Conservation (phyloP, 2,888 invertebrate species). For the Gortyna flavago region DNA sequence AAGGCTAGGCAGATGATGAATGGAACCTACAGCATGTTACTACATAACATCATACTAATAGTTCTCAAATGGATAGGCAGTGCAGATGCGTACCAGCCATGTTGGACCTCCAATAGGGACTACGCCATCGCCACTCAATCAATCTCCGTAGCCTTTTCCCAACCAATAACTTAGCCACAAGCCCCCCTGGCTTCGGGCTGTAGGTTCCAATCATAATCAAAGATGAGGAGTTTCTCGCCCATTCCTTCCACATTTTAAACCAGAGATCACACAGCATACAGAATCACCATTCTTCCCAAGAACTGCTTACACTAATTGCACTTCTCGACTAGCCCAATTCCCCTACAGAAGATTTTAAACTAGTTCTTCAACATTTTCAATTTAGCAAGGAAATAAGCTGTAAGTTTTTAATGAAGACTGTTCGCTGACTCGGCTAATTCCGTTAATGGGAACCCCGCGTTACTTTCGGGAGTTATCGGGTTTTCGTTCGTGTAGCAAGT, state of each 20-base stretch:
- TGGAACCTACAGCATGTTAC: no score
- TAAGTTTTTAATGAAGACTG: conserved; percentile 66
- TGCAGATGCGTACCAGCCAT: no score
- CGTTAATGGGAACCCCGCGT: conserved; percentile 61
- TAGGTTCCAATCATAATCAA: no score
- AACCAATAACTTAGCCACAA: no score
- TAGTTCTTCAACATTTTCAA: conserved; percentile 70
- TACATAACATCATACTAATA: no score
- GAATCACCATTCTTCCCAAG: conserved; percentile 18
- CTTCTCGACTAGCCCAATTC: conserved; percentile 39
- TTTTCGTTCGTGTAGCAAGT: conserved; percentile 15
- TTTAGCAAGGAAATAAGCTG: conserved; percentile 68
- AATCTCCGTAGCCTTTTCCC: no score
- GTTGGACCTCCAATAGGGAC: no score
- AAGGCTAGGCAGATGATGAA: neutral
- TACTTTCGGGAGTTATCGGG: conserved; percentile 40
- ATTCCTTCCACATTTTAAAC: neutral
- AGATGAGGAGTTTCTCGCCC: no score
- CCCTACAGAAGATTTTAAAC: conserved; percentile 54
- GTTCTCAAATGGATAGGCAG: no score
- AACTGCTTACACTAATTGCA: conserved; percentile 49
- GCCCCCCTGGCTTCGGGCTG: no score
- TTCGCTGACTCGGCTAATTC: conserved; percentile 66
- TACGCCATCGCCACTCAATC: no score
- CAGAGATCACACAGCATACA: conserved; percentile 15